A percentile compares a stretch with the other conserved stretches of the same genome.
These are phyloP conservation scores for Phlogophora meticulosa DNA, from an alignment of 2,888 invertebrate species.

Conservation along the genomic window DNA sequence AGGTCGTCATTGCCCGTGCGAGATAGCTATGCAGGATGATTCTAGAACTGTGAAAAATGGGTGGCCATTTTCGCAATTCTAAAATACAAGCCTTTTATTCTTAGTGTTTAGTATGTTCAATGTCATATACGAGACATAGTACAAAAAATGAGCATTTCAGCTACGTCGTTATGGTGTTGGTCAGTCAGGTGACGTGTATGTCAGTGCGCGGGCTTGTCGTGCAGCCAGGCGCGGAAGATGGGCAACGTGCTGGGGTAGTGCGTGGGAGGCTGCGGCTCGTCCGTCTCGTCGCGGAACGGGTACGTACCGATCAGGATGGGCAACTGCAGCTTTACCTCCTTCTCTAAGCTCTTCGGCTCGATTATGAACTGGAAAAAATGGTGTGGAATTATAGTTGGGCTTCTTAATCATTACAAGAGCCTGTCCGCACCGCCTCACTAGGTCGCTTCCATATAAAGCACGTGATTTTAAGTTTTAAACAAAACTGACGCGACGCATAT, in stretches of 20 bases:
- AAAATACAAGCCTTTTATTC: not conserved
- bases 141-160: conserved; percentile 1
- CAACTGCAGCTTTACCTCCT: conserved; percentile 97
- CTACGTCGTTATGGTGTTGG: not conserved
- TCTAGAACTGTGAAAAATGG: too few relatives aligned
- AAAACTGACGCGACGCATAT: too few relatives aligned
- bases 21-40: too few relatives aligned
- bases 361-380: conserved; percentile 93
- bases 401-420: too few relatives aligned
- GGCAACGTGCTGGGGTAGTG: conserved; percentile 98
- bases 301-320: conserved; percentile 98
- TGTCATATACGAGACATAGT: not conserved
- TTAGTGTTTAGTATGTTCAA: not conserved
- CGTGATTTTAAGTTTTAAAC: too few relatives aligned
- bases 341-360: conserved; percentile 97
- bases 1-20: too few relatives aligned
- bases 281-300: conserved; percentile 94
- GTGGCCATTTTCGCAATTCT: not conserved
- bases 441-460: too few relatives aligned
- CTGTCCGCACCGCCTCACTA: too few relatives aligned
- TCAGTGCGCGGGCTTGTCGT: conserved; percentile 91
- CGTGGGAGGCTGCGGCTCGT: conserved; percentile 94
- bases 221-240: conserved; percentile 97
- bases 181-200: conserved; percentile 12
- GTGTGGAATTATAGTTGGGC: conserved; percentile 89